Conservation (phyloP, 2,113 vertebrate species). For the Oceanites oceanicus region DNA sequence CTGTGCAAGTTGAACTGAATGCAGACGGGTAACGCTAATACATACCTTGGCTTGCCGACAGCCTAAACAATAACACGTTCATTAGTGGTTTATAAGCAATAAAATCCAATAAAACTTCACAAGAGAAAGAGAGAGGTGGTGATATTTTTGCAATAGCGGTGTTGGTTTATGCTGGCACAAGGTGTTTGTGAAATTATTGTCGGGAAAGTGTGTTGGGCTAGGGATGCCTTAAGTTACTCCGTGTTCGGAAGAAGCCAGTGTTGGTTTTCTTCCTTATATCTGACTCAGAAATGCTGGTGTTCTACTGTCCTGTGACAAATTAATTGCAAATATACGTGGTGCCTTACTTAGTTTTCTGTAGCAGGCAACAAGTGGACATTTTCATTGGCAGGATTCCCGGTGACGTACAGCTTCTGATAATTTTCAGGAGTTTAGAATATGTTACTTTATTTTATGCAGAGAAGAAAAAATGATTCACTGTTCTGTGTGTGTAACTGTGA, state of each 20-base stretch:
- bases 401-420: background rate
- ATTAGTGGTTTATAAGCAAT: background rate
- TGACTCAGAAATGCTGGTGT: background rate
- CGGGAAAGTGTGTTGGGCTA: background rate
- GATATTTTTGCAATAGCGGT: accelerated
- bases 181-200: accelerated
- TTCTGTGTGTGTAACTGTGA: background rate
- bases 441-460: background rate
- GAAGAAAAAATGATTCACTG: background rate
- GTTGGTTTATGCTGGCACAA: background rate
- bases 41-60: background rate
- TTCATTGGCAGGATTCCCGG: background rate
- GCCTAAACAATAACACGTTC: background rate
- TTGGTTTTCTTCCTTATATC: background rate
- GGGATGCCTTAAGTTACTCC: background rate
- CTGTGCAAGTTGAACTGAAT: background rate
- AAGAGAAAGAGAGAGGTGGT: background rate
- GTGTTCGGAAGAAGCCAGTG: background rate
- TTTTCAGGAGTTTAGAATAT: background rate
- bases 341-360: background rate
- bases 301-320: background rate
- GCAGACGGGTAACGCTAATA: accelerated
- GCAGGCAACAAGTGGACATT: accelerated
- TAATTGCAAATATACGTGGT: background rate
- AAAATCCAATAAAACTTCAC: background rate